A percentile compares a stretch with the other conserved stretches of the same genome.
Evolutionary conservation across 2,113 vertebrate genomes (phyloP).

Genomic region (Arvicanthis niloticus): DNA sequence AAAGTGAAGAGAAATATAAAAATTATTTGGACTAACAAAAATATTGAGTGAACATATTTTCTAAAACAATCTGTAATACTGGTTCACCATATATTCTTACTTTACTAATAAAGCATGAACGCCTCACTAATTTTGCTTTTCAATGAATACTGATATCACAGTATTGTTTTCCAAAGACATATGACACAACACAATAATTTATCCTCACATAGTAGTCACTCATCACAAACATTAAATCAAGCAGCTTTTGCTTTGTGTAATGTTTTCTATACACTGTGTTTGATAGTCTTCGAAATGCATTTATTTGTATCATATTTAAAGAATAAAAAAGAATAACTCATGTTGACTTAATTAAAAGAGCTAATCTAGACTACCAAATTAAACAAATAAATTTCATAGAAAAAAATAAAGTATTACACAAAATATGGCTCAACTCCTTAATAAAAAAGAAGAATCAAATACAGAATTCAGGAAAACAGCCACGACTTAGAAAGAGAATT

Average conservation of each 20-base stretch:
- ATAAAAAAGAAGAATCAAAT: background rate
- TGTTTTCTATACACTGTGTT: background rate
- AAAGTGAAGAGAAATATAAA: background rate
- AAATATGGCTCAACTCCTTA: background rate
- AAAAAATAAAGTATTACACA: constrained; percentile 47
- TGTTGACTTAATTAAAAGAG: constrained; percentile 8
- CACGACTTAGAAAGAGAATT: constrained; percentile 39
- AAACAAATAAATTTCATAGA: constrained; percentile 32
- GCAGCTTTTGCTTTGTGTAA: background rate
- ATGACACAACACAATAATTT: background rate
- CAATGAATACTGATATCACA: constrained; percentile 9
- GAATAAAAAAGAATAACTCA: background rate
- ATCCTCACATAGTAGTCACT: background rate
- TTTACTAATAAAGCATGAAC: constrained; percentile 36
- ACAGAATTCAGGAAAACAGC: background rate
- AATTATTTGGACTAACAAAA: background rate
- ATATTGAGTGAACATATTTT: background rate
- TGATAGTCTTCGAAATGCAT: background rate
- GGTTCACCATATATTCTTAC: background rate
- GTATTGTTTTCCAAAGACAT: constrained; percentile 33
- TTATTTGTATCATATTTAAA: background rate
- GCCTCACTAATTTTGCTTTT: constrained; percentile 29
- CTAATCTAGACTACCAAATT: background rate
- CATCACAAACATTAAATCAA: constrained; percentile 13
- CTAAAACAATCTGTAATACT: background rate